Evolutionary conservation across 2,888 invertebrate genomes (phyloP).

Genomic region (Agelastica alni): DNA sequence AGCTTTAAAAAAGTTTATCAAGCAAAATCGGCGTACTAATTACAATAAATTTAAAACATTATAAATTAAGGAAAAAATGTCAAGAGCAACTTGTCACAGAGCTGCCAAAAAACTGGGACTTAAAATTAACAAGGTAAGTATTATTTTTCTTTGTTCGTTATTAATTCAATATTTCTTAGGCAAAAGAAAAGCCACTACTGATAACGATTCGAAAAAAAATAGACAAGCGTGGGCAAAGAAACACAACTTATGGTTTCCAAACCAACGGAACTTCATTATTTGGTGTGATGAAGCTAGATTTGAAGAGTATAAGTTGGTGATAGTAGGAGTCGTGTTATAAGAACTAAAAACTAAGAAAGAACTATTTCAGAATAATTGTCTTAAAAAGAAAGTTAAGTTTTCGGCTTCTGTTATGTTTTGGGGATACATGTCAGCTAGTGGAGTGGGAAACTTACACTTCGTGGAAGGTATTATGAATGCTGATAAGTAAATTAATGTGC

Average conservation of each 20-base stretch:
- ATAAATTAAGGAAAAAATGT: slow-evolving; percentile 8
- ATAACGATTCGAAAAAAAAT: background rate
- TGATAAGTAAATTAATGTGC: background rate
- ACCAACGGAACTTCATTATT: background rate
- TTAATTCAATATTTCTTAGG: background rate
- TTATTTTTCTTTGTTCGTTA: background rate
- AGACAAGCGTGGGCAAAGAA: background rate
- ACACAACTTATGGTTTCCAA: background rate
- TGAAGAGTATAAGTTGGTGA: background rate
- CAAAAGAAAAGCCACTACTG: background rate
- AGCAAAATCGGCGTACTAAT: slow-evolving; percentile 8
- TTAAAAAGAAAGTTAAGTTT: slow-evolving; percentile 30
- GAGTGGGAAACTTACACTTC: slow-evolving; percentile 25
- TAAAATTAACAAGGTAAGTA: background rate
- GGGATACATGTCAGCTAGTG: slow-evolving; percentile 22
- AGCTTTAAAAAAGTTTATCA: background rate
- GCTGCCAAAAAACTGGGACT: background rate
- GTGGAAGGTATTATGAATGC: slow-evolving; percentile 22
- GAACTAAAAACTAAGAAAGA: background rate
- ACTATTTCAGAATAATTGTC: slow-evolving; percentile 16
- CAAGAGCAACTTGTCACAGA: background rate
- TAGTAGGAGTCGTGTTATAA: background rate
- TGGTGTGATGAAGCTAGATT: background rate
- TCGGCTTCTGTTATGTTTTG: slow-evolving; percentile 25
- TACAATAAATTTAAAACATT: slow-evolving; percentile 4